phyloP scores from a whole-genome alignment of 2,797 vertebrate genomes.

The Rallus crepitans region DNA sequence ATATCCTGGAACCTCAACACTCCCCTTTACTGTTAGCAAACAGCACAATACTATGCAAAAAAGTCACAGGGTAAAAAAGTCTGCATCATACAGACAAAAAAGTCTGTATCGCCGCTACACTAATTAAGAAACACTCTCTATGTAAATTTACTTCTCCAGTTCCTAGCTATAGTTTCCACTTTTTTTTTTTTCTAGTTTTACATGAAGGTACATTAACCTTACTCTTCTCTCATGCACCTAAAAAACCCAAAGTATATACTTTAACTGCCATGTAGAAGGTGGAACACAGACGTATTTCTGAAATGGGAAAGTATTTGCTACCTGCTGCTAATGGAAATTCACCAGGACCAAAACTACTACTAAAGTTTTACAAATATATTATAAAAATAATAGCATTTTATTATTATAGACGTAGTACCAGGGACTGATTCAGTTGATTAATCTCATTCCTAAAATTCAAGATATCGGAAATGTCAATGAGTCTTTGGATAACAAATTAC shows the following conservation, averaged over 20 bases:
- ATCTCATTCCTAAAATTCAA: neutral
- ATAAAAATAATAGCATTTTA: neutral
- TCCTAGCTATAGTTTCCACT: neutral
- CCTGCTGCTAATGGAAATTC: neutral
- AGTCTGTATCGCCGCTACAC: neutral
- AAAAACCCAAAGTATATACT: neutral
- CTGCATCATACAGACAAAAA: no score
- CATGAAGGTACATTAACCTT: constrained; percentile 11
- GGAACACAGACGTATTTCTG: neutral
- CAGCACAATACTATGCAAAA: neutral
- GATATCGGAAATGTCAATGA: neutral
- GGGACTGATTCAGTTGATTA: neutral
- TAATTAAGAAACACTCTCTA: neutral
- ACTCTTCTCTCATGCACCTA: neutral
- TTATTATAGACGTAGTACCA: neutral
- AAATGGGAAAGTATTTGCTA: neutral
- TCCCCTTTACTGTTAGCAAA: neutral
- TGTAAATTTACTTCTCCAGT: neutral
- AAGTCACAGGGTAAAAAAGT: neutral
- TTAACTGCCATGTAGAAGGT: neutral
- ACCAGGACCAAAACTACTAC: neutral
- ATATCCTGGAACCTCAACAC: neutral
- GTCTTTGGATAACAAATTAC: neutral
- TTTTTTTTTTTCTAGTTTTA: neutral
- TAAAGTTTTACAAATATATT: neutral